phyloP scores from a whole-genome alignment of 2,797 vertebrate species.

The Sebastes dallii region DNA sequence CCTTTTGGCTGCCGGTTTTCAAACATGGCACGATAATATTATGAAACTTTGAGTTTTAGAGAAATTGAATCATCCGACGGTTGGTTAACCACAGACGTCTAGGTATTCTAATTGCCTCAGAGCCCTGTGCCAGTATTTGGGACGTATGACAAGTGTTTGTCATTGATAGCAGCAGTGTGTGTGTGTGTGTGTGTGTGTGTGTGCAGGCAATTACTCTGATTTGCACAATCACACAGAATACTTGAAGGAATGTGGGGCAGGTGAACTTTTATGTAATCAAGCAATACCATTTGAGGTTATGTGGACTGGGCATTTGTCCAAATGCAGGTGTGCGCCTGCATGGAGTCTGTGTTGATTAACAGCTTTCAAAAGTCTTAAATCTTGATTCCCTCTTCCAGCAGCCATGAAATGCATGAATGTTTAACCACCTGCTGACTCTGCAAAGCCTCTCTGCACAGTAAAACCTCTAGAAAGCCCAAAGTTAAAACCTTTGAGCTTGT shows the following conservation, averaged over 20 bases:
- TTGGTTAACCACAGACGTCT: constrained; percentile 55
- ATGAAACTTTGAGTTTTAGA: constrained; percentile 57
- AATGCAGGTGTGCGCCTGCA: constrained; percentile 61
- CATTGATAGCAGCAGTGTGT: constrained; percentile 54
- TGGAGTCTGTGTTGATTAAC: constrained; percentile 69
- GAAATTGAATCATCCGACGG: constrained; percentile 56
- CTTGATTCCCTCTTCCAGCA: constrained; percentile 46
- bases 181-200: constrained; percentile 19
- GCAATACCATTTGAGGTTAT: constrained; percentile 49
- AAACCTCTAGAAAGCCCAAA: background rate
- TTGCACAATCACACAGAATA: constrained; percentile 64
- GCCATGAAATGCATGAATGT: constrained; percentile 46
- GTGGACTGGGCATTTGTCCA: constrained; percentile 58
- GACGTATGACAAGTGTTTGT: constrained; percentile 49
- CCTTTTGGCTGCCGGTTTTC: constrained; percentile 14
- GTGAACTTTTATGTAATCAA: constrained; percentile 71
- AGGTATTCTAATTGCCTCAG: constrained; percentile 51
- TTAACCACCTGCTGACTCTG: constrained; percentile 56
- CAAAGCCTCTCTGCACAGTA: constrained; percentile 45
- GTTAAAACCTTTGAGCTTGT: background rate
- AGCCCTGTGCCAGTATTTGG: constrained; percentile 33
- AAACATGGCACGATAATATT: constrained; percentile 60
- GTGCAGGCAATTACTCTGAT: constrained; percentile 73
- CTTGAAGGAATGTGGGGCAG: constrained; percentile 65
- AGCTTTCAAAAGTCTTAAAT: constrained; percentile 48